Conservation (phyloP, 2,888 invertebrate species). For the Rotaria macrura region DNA sequence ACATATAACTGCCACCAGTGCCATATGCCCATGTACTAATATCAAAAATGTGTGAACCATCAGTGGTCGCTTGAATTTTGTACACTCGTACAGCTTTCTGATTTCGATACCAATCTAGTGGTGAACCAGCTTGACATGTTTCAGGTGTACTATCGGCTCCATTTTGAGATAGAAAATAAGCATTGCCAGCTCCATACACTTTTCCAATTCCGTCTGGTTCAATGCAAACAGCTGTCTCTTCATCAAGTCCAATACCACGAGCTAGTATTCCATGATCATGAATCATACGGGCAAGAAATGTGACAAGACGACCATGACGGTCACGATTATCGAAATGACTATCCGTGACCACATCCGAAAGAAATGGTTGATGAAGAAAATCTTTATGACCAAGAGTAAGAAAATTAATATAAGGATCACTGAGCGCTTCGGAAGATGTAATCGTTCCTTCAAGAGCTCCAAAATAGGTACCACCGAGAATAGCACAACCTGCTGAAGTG, state of each 20-base stretch:
- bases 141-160: slow-evolving; percentile 15
- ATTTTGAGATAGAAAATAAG: slow-evolving; percentile 27
- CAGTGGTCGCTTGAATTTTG: slow-evolving; percentile 20
- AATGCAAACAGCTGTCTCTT: slow-evolving; percentile 24
- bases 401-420: neutral
- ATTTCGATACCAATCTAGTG: slow-evolving; percentile 28
- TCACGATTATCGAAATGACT: slow-evolving; percentile 25
- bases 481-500: slow-evolving; percentile 32
- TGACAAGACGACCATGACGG: slow-evolving; percentile 25
- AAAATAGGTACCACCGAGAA: slow-evolving; percentile 21
- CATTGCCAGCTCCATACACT: slow-evolving; percentile 17
- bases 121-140: neutral
- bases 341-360: slow-evolving; percentile 25
- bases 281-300: slow-evolving; percentile 26
- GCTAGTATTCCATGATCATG: neutral
- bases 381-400: slow-evolving; percentile 21
- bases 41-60: slow-evolving; percentile 24
- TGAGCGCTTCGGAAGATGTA: slow-evolving; percentile 20
- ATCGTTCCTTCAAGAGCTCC: slow-evolving; percentile 18
- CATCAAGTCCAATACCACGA: slow-evolving; percentile 31
- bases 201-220: slow-evolving; percentile 21
- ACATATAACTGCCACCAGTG: slow-evolving; percentile 20
- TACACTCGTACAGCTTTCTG: slow-evolving; percentile 25
- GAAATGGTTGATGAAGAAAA: slow-evolving; percentile 15
- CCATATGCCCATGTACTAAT: slow-evolving; percentile 23